Conservation (phyloP, 1,140 invertebrate species). For the Drosophila funebris region DNA sequence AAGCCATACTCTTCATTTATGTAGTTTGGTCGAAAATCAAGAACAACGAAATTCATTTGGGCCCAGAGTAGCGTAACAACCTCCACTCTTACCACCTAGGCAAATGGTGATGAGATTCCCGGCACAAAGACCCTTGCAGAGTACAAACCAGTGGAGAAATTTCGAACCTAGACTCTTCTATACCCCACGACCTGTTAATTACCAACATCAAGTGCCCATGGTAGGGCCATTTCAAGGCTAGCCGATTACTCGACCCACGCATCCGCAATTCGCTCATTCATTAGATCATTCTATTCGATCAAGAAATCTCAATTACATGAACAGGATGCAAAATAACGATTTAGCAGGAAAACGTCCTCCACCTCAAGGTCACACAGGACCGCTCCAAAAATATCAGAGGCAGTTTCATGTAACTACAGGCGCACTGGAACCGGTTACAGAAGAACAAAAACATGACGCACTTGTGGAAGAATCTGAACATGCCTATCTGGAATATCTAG, state of each 20-base stretch:
- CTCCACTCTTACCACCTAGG: conserved; percentile 5
- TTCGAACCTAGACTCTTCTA: conserved; percentile 8
- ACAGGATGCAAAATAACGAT: no score
- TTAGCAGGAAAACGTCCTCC: no score
- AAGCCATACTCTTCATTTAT: conserved; percentile 11
- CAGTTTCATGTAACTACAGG: no score
- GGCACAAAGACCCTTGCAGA: not conserved
- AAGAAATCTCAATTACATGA: no score
- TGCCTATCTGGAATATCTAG: conserved; percentile 29
- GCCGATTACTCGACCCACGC: no score
- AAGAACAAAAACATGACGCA: no score
- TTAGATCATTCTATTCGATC: no score
- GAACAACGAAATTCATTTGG: conserved; percentile 8
- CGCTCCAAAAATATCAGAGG: no score
- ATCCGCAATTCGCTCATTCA: no score
- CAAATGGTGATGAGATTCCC: not conserved
- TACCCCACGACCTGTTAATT: not conserved
- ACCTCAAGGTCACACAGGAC: no score
- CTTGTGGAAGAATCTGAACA: conserved; percentile 15
- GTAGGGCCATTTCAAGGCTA: no score
- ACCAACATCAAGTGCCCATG: not conserved
- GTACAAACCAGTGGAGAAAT: not conserved
- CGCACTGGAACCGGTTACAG: no score
- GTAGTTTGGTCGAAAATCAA: conserved; percentile 3
- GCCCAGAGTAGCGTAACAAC: not conserved